A percentile compares a stretch with the other conserved stretches of the same genome.
These are phyloP conservation scores for Drosophila sproati DNA, from an alignment of 1,140 invertebrate species.

Conservation along the genomic window DNA sequence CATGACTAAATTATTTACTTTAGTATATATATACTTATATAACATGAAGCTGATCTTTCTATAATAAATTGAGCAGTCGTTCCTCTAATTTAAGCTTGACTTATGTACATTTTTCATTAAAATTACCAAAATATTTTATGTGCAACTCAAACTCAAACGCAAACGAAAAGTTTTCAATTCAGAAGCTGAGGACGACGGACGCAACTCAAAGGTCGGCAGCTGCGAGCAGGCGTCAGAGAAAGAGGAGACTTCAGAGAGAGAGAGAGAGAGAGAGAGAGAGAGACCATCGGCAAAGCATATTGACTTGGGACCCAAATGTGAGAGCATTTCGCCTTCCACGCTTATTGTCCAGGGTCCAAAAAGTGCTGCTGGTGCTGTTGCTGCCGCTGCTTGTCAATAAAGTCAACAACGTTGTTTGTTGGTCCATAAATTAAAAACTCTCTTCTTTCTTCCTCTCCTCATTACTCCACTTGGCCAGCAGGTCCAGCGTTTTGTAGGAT, in stretches of 20 bases:
- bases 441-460: not conserved
- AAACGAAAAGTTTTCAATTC: slow-evolving; percentile 45
- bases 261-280: not conserved
- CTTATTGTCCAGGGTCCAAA: slow-evolving; percentile 13
- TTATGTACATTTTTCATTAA: slow-evolving; percentile 60
- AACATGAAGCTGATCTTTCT: not conserved
- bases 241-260: not conserved
- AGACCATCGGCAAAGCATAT: slow-evolving; percentile 58
- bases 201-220: slow-evolving; percentile 56
- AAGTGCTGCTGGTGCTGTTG: slow-evolving; percentile 13
- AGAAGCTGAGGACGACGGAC: slow-evolving; percentile 3
- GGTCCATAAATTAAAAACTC: slow-evolving; percentile 73
- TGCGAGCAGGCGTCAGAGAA: slow-evolving; percentile 39
- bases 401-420: slow-evolving; percentile 80
- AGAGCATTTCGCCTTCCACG: slow-evolving; percentile 19
- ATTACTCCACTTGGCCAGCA: slow-evolving; percentile 12
- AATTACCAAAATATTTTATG: slow-evolving; percentile 60
- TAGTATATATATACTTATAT: no score
- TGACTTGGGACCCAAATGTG: slow-evolving; percentile 59
- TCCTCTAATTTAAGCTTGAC: slow-evolving; percentile 10
- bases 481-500: slow-evolving; percentile 63
- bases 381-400: slow-evolving; percentile 68
- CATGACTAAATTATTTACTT: no score
- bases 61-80: not conserved
- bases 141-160: slow-evolving; percentile 36